A percentile compares a stretch with the other conserved stretches of the same genome.
These are phyloP conservation scores for Leptura quadrifasciata DNA, from an alignment of 2,888 invertebrate genomes.

Conservation along the genomic window DNA sequence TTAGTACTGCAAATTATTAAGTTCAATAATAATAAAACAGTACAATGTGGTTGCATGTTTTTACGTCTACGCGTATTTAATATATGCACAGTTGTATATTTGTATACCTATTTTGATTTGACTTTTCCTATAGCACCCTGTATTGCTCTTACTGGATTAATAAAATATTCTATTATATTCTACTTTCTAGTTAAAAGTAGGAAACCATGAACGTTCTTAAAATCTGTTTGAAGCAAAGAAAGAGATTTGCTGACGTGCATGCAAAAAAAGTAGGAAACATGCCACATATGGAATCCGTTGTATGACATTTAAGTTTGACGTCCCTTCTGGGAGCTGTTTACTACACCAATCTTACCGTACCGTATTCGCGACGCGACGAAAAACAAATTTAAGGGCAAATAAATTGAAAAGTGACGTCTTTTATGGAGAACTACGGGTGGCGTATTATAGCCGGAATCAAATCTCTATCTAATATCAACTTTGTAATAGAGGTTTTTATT, in stretches of 20 bases:
- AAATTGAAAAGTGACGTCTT: slow-evolving; percentile 70
- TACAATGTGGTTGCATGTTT: no score
- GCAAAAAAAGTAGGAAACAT: slow-evolving; percentile 46
- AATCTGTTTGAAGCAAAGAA: slow-evolving; percentile 12
- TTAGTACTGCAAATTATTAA: no score
- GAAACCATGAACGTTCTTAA: background rate
- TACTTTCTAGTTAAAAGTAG: background rate
- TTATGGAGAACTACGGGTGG: slow-evolving; percentile 61
- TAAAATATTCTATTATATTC: no score
- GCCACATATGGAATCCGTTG: slow-evolving; percentile 67
- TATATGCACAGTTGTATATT: no score
- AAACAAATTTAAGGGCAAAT: slow-evolving; percentile 70
- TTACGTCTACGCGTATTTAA: no score
- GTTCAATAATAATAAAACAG: no score
- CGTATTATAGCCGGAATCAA: slow-evolving; percentile 55
- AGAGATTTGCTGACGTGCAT: slow-evolving; percentile 41
- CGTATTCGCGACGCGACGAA: slow-evolving; percentile 62
- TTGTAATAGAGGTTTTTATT: slow-evolving; percentile 37
- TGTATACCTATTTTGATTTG: no score
- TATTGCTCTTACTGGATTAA: no score
- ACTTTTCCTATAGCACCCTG: no score
- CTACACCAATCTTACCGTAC: slow-evolving; percentile 71
- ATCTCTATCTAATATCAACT: slow-evolving; percentile 43
- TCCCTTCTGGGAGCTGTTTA: slow-evolving; percentile 71
- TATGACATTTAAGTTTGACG: slow-evolving; percentile 73